Evolutionary conservation across 2,797 vertebrate species (phyloP), one percentile per base, ranked within the genome.

Genomic region (Rhyacichthys aspro): DNA sequence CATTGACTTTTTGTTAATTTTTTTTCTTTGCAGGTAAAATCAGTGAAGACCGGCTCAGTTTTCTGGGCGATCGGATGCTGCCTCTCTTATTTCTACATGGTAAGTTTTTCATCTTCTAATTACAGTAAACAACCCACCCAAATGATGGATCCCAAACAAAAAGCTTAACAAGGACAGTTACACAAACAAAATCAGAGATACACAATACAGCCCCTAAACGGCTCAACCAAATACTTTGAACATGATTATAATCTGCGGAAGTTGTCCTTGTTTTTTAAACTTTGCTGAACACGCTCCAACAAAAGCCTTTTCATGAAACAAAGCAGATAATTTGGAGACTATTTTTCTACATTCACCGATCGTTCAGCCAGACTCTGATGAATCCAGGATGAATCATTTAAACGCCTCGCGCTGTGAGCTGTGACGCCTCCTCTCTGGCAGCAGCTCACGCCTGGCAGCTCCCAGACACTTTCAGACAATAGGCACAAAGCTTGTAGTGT

Each of bases 61-160:
- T 98, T 98, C 89, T 98, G 97, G 97, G 91, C 97, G 60, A 96
- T 98, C 68, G 98, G 97, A 87, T 99, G 97, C 84, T 99, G 97
- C 66, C 92, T 99, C 55, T 98, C 95, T 3, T 99, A 99, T 84
- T 98, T 98, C 84, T 99, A 99, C 86, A 99, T 99, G 97, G 97
- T 99, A 91, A 94, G 95, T 72, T 44, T 23, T 39, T 36, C 18
- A 14, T 54, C 45, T 37, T 36, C 1, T 41, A 38, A 45, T 36
- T 41, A 2, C 11, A 38, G 6, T 53, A 11, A 44, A 37, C 11
- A 38, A 10, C 39, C 17, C 36, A 52, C 12, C 9, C 5, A 12
- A 19, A 10, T 6, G 3, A n/a, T 6, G 11, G 23, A 1, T 9
- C 12, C 7, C 11, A 16, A 43, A 37, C 16, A 45, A 43, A 63